Evolutionary conservation across 2,113 vertebrate species (phyloP), one percentile per base, ranked within the genome.

Genomic region (Suncus etruscus): DNA sequence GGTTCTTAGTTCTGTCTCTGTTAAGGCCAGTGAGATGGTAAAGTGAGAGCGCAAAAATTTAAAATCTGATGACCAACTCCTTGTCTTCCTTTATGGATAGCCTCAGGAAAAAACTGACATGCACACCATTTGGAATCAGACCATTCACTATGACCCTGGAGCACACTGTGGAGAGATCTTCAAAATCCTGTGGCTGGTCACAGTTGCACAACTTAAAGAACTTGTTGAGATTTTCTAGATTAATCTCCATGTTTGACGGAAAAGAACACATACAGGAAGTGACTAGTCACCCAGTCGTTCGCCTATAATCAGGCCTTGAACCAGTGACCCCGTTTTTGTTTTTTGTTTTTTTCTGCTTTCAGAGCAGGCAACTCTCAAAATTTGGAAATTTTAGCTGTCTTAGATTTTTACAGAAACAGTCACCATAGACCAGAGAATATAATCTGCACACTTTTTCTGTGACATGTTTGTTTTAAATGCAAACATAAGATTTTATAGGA

Each of bases 331-430:
- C 39, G 51, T 80, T 85, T 63, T 54, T 87, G 39, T 39, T 39
- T 39, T 39, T 39, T 48, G 51, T 80, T 85, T 63, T 54, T 87
- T 20, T 79, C 24, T 83, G n/a, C 89, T 87, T 72, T 75, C 79
- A 82, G 69, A 12, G 18, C 70, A 68, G n/a, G 72, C 24, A 32
- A 24, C 80, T 58, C 76, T 81, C 77, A 78, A 86, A 89, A 94
- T 79, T 48, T 66, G 83, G 91, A 91, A 91, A 78, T 92, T 86
- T 87, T 84, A 77, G 86, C 76, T 94, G 83, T 75, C 78, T 92
- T 83, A 47, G 69, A 61, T 95, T 93, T 39, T 86, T 93, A 84
- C 75, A 75, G 90, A 93, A 91, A 93, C 89, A 95, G 90, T 70
- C 63, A 81, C 11, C 16, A 11, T 39, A 86, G 66, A 22, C 73